A percentile compares a stretch with the other conserved stretches of the same genome.
Evolutionary conservation across 2,888 invertebrate species (phyloP).

Genomic region (Drosophila colorata): DNA sequence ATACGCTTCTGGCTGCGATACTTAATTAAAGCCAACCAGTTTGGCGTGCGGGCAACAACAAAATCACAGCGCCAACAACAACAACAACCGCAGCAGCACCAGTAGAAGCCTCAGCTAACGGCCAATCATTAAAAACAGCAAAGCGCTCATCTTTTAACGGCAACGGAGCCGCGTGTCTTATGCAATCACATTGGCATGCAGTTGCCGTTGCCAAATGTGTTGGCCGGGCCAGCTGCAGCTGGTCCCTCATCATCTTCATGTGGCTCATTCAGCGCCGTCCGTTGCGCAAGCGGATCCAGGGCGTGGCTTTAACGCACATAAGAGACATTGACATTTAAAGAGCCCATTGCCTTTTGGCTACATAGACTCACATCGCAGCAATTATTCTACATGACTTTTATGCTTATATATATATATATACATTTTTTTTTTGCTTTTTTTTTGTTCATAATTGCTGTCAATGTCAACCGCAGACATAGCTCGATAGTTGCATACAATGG

Average conservation of each 20-base stretch:
- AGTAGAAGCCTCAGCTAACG: neutral
- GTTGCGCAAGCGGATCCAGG: slow-evolving; percentile 26
- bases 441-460: slow-evolving; percentile 33
- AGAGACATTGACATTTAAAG: slow-evolving; percentile 54
- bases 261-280: neutral
- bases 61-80: too few species aligned
- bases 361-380: slow-evolving; percentile 8
- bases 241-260: slow-evolving; percentile 12
- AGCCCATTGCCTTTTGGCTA: slow-evolving; percentile 3
- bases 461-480: slow-evolving; percentile 45
- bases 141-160: slow-evolving; percentile 48
- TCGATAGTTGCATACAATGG: slow-evolving; percentile 9
- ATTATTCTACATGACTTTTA: slow-evolving; percentile 8
- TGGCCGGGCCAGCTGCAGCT: slow-evolving; percentile 10
- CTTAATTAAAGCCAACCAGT: slow-evolving; percentile 63
- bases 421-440: too few species aligned
- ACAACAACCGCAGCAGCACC: too few species aligned
- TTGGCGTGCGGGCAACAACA: too few species aligned
- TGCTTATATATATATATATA: too few species aligned
- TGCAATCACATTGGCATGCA: slow-evolving; percentile 66
- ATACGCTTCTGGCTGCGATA: slow-evolving; percentile 17
- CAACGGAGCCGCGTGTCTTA: slow-evolving; percentile 33
- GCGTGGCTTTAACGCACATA: slow-evolving; percentile 12
- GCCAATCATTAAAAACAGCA: slow-evolving; percentile 8
- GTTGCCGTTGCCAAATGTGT: slow-evolving; percentile 42